Conservation (phyloP, 2,113 vertebrate species). For the Opisthocomus hoazin region DNA sequence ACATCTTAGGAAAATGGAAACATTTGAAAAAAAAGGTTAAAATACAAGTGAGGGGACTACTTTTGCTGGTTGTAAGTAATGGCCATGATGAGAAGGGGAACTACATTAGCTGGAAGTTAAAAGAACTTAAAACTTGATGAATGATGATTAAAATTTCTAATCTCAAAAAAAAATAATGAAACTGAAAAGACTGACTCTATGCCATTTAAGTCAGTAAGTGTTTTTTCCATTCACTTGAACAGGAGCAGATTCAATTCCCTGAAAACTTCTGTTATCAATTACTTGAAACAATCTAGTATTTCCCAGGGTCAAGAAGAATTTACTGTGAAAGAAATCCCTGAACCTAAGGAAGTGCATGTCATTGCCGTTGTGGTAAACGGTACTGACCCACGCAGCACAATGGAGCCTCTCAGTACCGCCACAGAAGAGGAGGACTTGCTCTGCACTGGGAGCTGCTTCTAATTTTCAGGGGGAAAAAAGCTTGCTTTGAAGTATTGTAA, state of each 20-base stretch:
- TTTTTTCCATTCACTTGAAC: background rate
- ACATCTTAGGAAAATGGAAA: background rate
- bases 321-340: background rate
- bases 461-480: background rate
- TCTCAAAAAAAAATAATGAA: background rate
- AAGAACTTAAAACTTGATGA: background rate
- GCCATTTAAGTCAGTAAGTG: background rate
- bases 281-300: constrained; percentile 1
- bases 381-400: background rate
- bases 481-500: constrained; percentile 37
- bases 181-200: background rate
- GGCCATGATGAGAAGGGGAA: background rate
- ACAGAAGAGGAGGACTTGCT: background rate
- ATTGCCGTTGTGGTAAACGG: background rate
- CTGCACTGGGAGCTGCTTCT: constrained; percentile 19
- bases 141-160: background rate
- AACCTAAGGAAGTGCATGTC: background rate
- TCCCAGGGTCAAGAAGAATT: background rate
- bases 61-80: background rate
- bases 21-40: background rate
- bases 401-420: background rate
- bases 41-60: background rate
- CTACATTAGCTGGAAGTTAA: background rate
- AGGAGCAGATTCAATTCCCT: background rate
- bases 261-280: constrained; percentile 23